phyloP scores from a whole-genome alignment of 2,113 vertebrate species.

The Nibea coibor region DNA sequence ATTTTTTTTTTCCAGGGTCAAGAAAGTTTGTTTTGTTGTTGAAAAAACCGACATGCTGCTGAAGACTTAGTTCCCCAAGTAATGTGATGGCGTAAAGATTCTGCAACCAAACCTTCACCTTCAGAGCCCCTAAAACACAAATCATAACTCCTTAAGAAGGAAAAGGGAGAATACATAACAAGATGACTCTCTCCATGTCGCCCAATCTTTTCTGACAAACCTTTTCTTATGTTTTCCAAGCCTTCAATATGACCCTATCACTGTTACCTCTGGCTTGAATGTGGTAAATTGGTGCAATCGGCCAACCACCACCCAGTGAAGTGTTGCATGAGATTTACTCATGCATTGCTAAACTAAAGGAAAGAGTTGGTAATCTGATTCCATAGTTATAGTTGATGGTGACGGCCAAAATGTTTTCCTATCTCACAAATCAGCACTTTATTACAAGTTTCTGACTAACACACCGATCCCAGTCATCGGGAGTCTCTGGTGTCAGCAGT shows the following conservation, averaged over 20 bases:
- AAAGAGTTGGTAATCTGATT: slow-evolving; percentile 6
- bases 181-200: slow-evolving; percentile 8
- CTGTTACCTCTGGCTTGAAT: not conserved
- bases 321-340: not conserved
- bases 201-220: slow-evolving; percentile 1
- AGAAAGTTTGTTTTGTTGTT: slow-evolving; percentile 11
- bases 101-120: not conserved
- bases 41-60: slow-evolving; percentile 2
- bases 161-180: slow-evolving; percentile 32
- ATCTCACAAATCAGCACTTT: slow-evolving; percentile 1
- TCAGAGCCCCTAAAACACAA: slow-evolving; percentile 21
- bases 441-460: not conserved
- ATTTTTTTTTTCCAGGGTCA: not conserved
- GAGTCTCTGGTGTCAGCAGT: slow-evolving; percentile 45
- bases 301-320: not conserved
- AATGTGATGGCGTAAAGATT: slow-evolving; percentile 7
- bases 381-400: slow-evolving; percentile 2
- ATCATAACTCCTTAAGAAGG: not conserved
- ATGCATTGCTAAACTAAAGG: not conserved
- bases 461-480: not conserved
- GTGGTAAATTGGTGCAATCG: not conserved
- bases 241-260: slow-evolving; percentile 46
- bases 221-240: slow-evolving; percentile 7
- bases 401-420: not conserved
- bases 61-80: slow-evolving; percentile 8